These are phyloP conservation scores for Zaprionus gabonicus DNA, from an alignment of 1,140 invertebrate species.

Conservation along the genomic window DNA sequence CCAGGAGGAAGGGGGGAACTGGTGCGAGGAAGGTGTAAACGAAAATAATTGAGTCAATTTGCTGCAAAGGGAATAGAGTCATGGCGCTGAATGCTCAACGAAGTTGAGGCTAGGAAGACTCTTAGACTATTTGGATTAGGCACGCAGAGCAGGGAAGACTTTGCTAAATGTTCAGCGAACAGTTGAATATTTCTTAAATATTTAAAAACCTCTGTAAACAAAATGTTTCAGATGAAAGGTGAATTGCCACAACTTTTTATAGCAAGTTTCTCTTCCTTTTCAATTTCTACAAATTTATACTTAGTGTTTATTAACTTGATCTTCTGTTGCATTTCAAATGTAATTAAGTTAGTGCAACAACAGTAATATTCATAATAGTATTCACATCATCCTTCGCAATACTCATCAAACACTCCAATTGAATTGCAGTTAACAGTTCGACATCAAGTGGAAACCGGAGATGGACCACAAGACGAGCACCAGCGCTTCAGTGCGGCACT, in stretches of 20 bases:
- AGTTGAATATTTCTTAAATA: not conserved
- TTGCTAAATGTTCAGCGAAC: not conserved
- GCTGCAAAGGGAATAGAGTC: slow-evolving; percentile 60
- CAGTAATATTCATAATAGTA: not conserved
- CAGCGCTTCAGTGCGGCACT: slow-evolving; percentile 34
- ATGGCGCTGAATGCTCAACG: slow-evolving; percentile 34
- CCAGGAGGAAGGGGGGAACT: not conserved
- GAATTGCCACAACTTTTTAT: too few species aligned
- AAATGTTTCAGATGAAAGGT: not conserved
- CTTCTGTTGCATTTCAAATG: not conserved
- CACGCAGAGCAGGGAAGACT: not conserved
- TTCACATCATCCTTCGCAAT: not conserved
- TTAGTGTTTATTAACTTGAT: not conserved
- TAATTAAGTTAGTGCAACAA: not conserved
- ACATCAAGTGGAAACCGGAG: slow-evolving; percentile 5
- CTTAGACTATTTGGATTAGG: not conserved
- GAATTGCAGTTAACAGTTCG: slow-evolving; percentile 1
- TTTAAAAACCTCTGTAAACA: not conserved
- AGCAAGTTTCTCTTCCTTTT: too few species aligned
- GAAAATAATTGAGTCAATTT: slow-evolving; percentile 79
- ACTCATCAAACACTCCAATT: not conserved
- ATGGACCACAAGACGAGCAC: slow-evolving; percentile 34
- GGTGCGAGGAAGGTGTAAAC: slow-evolving; percentile 34
- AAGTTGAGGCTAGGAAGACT: not conserved
- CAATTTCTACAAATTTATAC: too few species aligned